Evolutionary conservation across 2,113 vertebrate genomes (phyloP).

Genomic region (Shinisaurus crocodilurus): DNA sequence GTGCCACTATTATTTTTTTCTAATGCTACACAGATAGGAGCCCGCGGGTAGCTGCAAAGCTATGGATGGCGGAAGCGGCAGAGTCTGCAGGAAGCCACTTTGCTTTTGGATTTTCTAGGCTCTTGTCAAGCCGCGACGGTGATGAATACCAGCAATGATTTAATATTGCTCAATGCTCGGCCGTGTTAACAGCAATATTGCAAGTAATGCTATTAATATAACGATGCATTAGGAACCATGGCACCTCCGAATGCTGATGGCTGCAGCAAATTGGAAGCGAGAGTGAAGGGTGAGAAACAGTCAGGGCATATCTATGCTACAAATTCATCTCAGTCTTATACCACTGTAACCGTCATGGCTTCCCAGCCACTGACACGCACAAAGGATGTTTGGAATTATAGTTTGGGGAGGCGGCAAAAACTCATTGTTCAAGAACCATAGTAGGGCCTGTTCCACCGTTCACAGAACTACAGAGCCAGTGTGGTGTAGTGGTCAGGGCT

Average conservation of each 20-base stretch:
- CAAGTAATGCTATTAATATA: not conserved
- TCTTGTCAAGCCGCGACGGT: not conserved
- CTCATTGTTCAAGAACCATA: not conserved
- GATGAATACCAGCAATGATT: constrained; percentile 22
- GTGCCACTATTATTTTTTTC: not conserved
- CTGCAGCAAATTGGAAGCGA: not conserved
- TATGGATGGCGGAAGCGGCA: not conserved
- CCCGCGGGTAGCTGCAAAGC: constrained; percentile 1
- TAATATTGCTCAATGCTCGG: not conserved
- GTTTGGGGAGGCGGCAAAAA: not conserved
- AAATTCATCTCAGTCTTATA: not conserved
- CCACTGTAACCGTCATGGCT: not conserved
- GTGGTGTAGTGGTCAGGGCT: too few species aligned
- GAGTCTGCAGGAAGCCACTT: not conserved
- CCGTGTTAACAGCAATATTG: constrained; percentile 23
- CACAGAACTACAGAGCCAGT: not conserved
- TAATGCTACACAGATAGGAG: not conserved
- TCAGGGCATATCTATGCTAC: not conserved
- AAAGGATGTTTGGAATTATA: not conserved
- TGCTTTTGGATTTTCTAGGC: not conserved
- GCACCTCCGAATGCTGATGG: not conserved
- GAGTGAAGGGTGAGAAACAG: not conserved
- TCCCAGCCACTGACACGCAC: too few species aligned
- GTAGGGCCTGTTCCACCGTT: not conserved
- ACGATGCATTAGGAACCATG: not conserved